Evolutionary conservation across 2,888 invertebrate genomes (phyloP), one percentile per base, ranked within the genome.

Genomic region (Achlya flavicornis): DNA sequence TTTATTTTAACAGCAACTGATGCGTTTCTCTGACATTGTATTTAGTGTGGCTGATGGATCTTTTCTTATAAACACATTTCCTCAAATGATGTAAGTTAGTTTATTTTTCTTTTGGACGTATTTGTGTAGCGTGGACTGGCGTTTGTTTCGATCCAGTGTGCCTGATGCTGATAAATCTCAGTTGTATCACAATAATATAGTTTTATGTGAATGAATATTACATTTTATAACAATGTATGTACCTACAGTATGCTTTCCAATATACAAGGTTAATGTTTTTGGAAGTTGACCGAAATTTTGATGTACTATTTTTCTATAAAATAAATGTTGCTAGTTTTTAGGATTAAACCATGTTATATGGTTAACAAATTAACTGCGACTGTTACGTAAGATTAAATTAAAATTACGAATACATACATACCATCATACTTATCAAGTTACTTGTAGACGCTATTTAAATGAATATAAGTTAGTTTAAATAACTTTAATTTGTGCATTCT

Each of bases 61-160:
- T 62, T 69, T 80, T 84, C 84, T 89, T 88, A 83, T 81, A 80
- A 80, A 81, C 83, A 81, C 74, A 71, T 83, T 75, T 79, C 81
- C 35, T 7, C 74, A 73, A 78, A 75, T 78, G 72, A 70, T 78
- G 26, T 85, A 84, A 83, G 85, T 87, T 90, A 80, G 77, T 71
- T 86, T 84, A 75, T 74, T 74, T 78, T 78, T 80, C 77, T 85
- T 90, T 91, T 89, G 80, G 85, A 88, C 80, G 73, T 85, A 76
- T 88, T 88, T 88, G 81, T 86, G 84, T 83, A 84, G 80, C 72
- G 78, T 81, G 78, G 80, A 78, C 72, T 72, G 75, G 71, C 74
- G 69, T 73, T 73, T 71, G 77, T 78, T 75, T 80, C 38, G 35
- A 60, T 16, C 80, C 78, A 80, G 73, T 76, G 76, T 73, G 67